Percentiles rank a stretch among this genome's conserved stretches.
Evolutionary conservation across 2,797 vertebrate species (phyloP).

Genomic region (Typhlichthys subterraneus): DNA sequence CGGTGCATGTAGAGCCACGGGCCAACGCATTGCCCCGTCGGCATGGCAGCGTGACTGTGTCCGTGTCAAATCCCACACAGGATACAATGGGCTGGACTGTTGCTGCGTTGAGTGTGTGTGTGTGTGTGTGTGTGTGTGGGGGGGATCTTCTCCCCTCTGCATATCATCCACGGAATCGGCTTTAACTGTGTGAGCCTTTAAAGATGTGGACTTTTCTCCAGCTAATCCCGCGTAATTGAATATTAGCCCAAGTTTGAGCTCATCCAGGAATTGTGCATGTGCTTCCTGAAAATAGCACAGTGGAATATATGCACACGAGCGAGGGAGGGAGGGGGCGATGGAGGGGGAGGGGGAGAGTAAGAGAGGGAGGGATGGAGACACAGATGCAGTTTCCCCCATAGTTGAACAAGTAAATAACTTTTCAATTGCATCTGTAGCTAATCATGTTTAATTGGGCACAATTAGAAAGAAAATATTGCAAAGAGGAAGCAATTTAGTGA

Average conservation of each 20-base stretch:
- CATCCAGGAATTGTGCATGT: conserved; percentile 59
- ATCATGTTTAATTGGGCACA: not conserved
- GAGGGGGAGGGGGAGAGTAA: too few relatives aligned
- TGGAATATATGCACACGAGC: not conserved
- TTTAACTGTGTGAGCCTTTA: conserved; percentile 65
- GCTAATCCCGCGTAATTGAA: conserved; percentile 77
- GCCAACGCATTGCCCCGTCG: too few relatives aligned
- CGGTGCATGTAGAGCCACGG: not conserved
- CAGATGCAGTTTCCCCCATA: not conserved
- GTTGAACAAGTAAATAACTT: not conserved
- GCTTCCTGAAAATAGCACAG: conserved; percentile 47
- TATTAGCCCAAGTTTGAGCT: conserved; percentile 75
- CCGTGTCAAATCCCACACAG: conserved; percentile 51
- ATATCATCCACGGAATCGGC: conserved; percentile 69
- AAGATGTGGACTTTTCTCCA: conserved; percentile 61
- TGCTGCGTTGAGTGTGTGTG: too few relatives aligned
- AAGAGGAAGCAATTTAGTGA: conserved; percentile 7
- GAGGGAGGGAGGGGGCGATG: conserved; percentile 9
- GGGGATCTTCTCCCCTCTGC: conserved; percentile 19
- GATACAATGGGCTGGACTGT: too few relatives aligned
- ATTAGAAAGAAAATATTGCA: conserved; percentile 62
- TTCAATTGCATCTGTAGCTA: too few relatives aligned
- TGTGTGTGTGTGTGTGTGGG: conserved; percentile 33
- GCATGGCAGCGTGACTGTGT: conserved; percentile 4
- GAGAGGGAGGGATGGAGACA: not conserved